Base-by-base conservation (phyloP, 1,140 invertebrate genomes). In the Octopus bimaculoides region DNA sequence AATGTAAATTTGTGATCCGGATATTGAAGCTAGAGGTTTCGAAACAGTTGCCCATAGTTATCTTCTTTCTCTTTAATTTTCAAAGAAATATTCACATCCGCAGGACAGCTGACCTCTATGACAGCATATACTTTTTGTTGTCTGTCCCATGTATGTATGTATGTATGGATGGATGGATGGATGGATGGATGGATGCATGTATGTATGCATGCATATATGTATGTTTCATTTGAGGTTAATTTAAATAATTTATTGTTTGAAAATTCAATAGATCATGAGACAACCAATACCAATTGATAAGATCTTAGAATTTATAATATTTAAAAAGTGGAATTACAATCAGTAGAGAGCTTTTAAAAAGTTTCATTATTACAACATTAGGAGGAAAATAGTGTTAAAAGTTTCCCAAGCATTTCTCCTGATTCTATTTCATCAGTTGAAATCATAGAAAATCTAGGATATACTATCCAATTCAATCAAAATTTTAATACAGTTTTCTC, bases 161-260 rank as follows among this genome's bases (percentile, higher is more conserved):
- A 61, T 78, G 55, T 56, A 78, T 78, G 20, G 1, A 61, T 78
- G 7, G 1, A 78, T 78, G 77, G 1, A 78, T 78, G 77, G 1
- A 78, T 78, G 55, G 1, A 78, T n/a, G 2, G 26, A 41, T 41
- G 26, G 2, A 2, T 78, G 52, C 4, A 77, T 77, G 52, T 54
- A 77, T 77, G 76, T 4, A 77, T 77, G 53, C 54, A 77, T 77
- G 53, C 54, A 77, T 55, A 54, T 54, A 77, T 55, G 53, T 77
- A 54, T 55, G 53, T 77, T 53, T 9, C 54, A 55, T 26, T 52
- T 52, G 41, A 10, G 17, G 17, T 17, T 17, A 3, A 17, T 10
- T 9, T 10, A 61, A 1, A 61, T 10, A 61, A 17, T 61, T 10
- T 61, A 61, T 17, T 1, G 56, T 61, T 10, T 9, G 56, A 10